Base-by-base conservation (phyloP, 1,140 invertebrate genomes). In the Drosophila bipectinata region DNA sequence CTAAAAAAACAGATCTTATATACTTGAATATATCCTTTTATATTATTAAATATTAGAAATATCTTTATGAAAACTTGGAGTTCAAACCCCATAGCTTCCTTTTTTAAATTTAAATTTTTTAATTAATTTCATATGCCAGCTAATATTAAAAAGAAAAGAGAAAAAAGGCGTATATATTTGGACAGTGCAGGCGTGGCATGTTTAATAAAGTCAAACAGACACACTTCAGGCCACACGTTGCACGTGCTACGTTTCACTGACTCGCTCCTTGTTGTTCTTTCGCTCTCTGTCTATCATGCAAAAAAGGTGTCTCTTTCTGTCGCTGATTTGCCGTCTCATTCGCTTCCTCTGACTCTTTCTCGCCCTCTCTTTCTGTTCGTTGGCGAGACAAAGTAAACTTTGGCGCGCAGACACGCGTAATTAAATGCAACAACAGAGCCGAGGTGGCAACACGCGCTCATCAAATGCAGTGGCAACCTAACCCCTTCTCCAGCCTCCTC, bases 331-430 rank as follows among this genome's bases (percentile, higher is more conserved):
- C 30, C 44, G n/a, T 64, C 32, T 67, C 45, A 41, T 32, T 67
- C 18, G 45, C 26, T 6, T 7, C 12, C 10, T 9, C 34, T 15
- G 39, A 41, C 39, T 14, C n/a, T 41, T 21, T 30, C n/a, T 64
- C 32, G 62, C 45, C 49, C 30, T 67, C 18, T 28, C 6, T 7
- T 7, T 28, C 26, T 28, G 26, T 28, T 28, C 26, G 56, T 76
- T 84, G 79, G 77, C 80, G 80, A 83, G 80, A 79, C 80, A 83
- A 84, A 84, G 80, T 79, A 79, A 83, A 83, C 80, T 85, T 76
- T 75, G 61, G 62, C 66, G 81, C 64, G 52, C 77, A 75, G 77
- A 81, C 82, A 87, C 77, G 82, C 78, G 82, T 81, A 85, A 85
- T 85, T 85, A 85, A 85, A 84, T 87, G 81, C 81, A 84, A 85